Percentiles rank a stretch among this genome's conserved stretches.
These are phyloP conservation scores for Amaurobius ferox DNA, from an alignment of 2,888 invertebrate genomes.

Conservation along the genomic window DNA sequence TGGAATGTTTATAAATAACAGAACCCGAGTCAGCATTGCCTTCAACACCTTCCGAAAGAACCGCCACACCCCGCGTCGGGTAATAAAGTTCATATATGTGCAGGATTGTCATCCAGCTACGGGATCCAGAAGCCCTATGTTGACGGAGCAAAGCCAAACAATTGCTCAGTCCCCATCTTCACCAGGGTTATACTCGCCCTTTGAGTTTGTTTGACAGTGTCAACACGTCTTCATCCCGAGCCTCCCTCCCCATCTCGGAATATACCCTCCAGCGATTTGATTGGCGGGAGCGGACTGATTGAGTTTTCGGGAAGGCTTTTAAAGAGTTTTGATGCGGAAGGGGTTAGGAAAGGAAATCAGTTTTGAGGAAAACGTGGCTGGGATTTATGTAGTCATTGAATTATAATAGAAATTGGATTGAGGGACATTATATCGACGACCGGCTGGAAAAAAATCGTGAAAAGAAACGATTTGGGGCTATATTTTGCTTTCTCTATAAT, in stretches of 20 bases:
- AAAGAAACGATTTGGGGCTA: no score
- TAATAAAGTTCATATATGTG: not conserved
- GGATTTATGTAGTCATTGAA: no score
- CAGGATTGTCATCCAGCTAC: constrained; percentile 8
- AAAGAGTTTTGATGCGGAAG: constrained; percentile 28
- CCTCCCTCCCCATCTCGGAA: not conserved
- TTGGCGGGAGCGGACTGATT: constrained; percentile 41
- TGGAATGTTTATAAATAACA: no score
- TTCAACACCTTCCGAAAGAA: no score
- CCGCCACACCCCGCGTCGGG: no score
- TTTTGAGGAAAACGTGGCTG: not conserved
- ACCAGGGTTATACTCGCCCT: not conserved
- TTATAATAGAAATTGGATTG: no score
- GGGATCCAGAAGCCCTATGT: not conserved
- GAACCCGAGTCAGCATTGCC: no score
- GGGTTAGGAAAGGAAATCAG: constrained; percentile 7
- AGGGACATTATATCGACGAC: no score
- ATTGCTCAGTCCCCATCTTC: constrained; percentile 30
- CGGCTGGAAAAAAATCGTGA: no score
- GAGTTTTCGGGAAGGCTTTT: constrained; percentile 21
- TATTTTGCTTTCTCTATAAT: no score
- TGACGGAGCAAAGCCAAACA: constrained; percentile 61
- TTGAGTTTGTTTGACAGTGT: constrained; percentile 51
- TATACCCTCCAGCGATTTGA: constrained; percentile 9
- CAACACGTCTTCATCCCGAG: constrained; percentile 30